phyloP scores from a whole-genome alignment of 2,113 vertebrate genomes.

The Thamnaconus septentrionalis region DNA sequence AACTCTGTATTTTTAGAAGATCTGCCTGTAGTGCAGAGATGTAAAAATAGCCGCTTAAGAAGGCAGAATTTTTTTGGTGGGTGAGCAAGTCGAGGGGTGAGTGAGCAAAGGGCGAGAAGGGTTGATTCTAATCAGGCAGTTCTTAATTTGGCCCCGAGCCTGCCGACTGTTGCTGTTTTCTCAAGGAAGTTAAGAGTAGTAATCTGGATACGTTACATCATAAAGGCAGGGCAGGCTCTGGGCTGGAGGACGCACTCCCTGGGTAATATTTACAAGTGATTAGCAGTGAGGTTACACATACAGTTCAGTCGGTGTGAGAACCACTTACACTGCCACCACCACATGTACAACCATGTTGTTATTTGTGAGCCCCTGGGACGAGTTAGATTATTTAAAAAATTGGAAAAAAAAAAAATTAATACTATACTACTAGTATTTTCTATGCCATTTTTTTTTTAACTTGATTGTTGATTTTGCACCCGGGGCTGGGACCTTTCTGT shows the following conservation, averaged over 20 bases:
- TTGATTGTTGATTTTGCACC: too few relatives aligned
- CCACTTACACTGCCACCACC: background rate
- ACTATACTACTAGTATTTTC: too few relatives aligned
- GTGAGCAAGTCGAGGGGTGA: background rate
- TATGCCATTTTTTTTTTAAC: too few relatives aligned
- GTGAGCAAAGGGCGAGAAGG: constrained; percentile 11
- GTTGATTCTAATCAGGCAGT: constrained; percentile 37
- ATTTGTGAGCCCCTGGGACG: too few relatives aligned
- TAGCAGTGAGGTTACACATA: background rate
- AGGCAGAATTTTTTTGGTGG: background rate
- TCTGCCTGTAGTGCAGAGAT: too few relatives aligned
- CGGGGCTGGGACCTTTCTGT: too few relatives aligned
- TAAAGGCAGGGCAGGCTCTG: background rate
- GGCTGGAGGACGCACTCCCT: constrained; percentile 4
- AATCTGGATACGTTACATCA: constrained; percentile 52
- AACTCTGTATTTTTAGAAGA: too few relatives aligned
- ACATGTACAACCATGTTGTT: too few relatives aligned
- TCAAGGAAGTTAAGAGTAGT: constrained; percentile 49
- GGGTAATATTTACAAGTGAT: constrained; percentile 8
- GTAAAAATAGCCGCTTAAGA: background rate
- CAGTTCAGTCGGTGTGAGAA: background rate
- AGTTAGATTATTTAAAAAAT: too few relatives aligned
- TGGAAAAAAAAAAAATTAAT: too few relatives aligned
- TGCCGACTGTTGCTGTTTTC: constrained; percentile 30
- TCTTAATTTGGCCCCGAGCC: constrained; percentile 1